These are phyloP conservation scores for Unio delphinus DNA, from an alignment of 2,888 invertebrate species.

Conservation along the genomic window DNA sequence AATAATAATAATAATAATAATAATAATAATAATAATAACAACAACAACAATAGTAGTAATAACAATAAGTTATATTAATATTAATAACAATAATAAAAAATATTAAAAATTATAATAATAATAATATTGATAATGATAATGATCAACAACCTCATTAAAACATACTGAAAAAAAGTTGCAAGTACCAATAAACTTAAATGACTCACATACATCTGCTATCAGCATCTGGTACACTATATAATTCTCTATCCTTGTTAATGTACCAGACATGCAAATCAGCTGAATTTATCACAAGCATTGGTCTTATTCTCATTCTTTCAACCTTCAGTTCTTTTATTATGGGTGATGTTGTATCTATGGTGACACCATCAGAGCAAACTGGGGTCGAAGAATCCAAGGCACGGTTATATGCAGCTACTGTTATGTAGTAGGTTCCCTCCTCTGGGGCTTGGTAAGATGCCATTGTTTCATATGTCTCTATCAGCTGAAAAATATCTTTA, in stretches of 20 bases:
- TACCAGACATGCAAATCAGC: conserved; percentile 10
- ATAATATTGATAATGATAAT: too few relatives aligned
- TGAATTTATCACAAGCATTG: conserved; percentile 14
- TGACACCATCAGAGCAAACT: conserved; percentile 45
- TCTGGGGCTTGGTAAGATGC: conserved; percentile 23
- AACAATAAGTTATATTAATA: too few relatives aligned
- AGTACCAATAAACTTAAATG: too few relatives aligned
- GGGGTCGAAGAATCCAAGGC: conserved; percentile 31
- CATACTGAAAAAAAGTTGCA: too few relatives aligned
- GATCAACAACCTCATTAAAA: too few relatives aligned
- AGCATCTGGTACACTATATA: too few relatives aligned
- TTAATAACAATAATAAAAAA: too few relatives aligned
- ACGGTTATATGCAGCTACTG: conserved; percentile 44
- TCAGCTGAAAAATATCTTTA: conserved; percentile 10
- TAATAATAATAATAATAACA: too few relatives aligned
- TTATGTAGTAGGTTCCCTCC: conserved; percentile 35
- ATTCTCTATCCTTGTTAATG: conserved; percentile 9
- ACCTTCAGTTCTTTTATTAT: conserved; percentile 25
- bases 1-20: too few relatives aligned
- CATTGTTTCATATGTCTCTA: conserved; percentile 13
- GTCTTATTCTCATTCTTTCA: conserved; percentile 14
- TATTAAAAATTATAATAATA: too few relatives aligned
- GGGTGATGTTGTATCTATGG: conserved; percentile 26
- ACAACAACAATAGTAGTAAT: too few relatives aligned
- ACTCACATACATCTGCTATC: too few relatives aligned